phyloP scores from a whole-genome alignment of 2,113 vertebrate species.

The Gulo gulo region DNA sequence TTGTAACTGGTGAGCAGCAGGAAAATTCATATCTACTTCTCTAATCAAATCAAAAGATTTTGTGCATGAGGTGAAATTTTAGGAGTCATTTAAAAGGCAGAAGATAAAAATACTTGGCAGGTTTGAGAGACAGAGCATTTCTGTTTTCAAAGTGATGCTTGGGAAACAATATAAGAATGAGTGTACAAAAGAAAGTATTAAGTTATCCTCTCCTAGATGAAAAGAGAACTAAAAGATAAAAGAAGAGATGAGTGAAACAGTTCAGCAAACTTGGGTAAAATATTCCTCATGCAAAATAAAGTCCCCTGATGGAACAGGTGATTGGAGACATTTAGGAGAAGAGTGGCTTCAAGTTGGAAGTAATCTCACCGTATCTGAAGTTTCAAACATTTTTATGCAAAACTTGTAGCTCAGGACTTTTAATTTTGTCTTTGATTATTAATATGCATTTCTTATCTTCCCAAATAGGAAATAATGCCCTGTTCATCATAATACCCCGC shows the following conservation, averaged over 20 bases:
- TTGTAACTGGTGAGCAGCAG: neutral
- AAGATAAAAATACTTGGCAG: neutral
- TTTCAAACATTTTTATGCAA: neutral
- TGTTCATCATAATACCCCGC: neutral
- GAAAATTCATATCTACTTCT: constrained; percentile 18
- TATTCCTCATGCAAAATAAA: neutral
- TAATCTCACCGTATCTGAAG: neutral
- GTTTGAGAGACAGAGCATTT: neutral
- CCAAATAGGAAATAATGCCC: neutral
- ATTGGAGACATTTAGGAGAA: neutral
- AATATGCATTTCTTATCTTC: neutral
- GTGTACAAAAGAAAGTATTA: neutral
- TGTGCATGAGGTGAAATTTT: neutral
- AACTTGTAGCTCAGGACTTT: neutral
- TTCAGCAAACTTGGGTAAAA: neutral
- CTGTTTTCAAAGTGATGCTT: neutral
- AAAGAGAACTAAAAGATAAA: neutral
- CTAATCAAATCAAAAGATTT: constrained; percentile 2
- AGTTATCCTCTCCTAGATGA: neutral
- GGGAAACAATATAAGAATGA: neutral
- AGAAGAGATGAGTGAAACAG: neutral
- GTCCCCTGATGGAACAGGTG: neutral
- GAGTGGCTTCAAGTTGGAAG: neutral
- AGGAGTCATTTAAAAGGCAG: constrained; percentile 4
- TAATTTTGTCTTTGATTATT: neutral